These are phyloP conservation scores for Petrocephalus sullivani DNA, from an alignment of 2,797 vertebrate species.

Conservation along the genomic window DNA sequence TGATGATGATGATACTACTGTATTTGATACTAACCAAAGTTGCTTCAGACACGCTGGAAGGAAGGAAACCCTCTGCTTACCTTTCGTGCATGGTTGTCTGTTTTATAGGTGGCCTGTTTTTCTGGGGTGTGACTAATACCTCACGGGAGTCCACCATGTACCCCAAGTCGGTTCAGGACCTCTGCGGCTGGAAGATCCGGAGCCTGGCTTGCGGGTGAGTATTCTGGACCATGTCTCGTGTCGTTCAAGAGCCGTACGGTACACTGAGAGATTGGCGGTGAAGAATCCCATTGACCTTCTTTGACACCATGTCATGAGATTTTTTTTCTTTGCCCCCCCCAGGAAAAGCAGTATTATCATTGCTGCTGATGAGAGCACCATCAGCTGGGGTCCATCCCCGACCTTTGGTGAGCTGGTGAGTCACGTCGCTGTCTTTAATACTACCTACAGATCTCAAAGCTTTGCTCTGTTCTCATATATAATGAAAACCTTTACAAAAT, in stretches of 20 bases:
- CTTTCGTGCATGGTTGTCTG: neutral
- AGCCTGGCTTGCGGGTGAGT: slow-evolving; percentile 88
- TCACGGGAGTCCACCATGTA: slow-evolving; percentile 98
- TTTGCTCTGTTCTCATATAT: neutral
- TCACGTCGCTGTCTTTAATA: neutral
- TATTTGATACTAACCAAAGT: neutral
- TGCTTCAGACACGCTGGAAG: neutral
- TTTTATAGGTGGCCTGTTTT: slow-evolving; percentile 79
- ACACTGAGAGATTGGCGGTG: neutral
- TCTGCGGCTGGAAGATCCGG: slow-evolving; percentile 91
- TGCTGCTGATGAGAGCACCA: slow-evolving; percentile 91
- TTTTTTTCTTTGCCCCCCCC: neutral
- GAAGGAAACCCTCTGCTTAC: neutral
- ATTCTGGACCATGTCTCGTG: too few relatives aligned
- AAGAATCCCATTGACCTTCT: neutral
- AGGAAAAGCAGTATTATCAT: slow-evolving; percentile 93
- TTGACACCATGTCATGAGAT: neutral
- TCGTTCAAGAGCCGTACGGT: too few relatives aligned
- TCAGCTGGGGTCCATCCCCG: slow-evolving; percentile 92
- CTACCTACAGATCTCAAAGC: neutral
- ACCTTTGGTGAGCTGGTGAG: slow-evolving; percentile 93
- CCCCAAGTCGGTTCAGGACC: slow-evolving; percentile 90
- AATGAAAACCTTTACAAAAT: neutral
- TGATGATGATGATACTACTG: neutral
- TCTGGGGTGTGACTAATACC: slow-evolving; percentile 95